Conservation (phyloP, 2,888 invertebrate species). For the Sinotaia quadrata region DNA sequence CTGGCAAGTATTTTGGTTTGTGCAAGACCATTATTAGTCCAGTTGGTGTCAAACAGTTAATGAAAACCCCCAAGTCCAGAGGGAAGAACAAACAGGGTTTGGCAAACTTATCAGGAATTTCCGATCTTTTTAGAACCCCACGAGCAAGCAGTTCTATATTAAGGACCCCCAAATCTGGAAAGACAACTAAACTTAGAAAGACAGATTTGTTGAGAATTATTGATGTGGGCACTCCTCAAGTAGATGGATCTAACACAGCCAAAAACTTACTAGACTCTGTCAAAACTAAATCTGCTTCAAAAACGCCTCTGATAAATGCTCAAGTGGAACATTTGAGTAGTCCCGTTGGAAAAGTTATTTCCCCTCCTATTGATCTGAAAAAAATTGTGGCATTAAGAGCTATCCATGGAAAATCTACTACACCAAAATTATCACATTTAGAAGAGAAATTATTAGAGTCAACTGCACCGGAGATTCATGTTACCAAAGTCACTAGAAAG, state of each 20-base stretch:
- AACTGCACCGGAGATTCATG: conserved; percentile 12
- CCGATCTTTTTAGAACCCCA: conserved; percentile 37
- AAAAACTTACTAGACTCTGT: no score
- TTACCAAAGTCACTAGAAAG: conserved; percentile 16
- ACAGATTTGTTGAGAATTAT: no score
- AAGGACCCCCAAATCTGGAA: conserved; percentile 36
- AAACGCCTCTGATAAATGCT: conserved; percentile 22
- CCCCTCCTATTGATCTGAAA: conserved; percentile 50
- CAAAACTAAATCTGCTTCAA: conserved; percentile 38
- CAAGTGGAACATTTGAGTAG: conserved; percentile 22
- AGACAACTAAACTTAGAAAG: no score
- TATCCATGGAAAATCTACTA: conserved; percentile 63
- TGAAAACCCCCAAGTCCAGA: conserved; percentile 38
- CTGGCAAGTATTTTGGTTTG: no score
- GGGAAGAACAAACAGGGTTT: conserved; percentile 29
- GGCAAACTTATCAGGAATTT: conserved; percentile 39
- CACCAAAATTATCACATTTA: conserved; percentile 53
- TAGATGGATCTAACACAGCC: no score
- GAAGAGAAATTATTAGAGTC: conserved; percentile 11
- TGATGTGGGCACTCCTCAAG: no score
- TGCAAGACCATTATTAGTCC: no score
- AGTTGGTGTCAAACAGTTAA: conserved; percentile 47
- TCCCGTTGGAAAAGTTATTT: conserved; percentile 35
- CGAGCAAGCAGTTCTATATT: conserved; percentile 16
- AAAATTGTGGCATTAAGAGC: conserved; percentile 62